These are phyloP conservation scores for Turritopsis dohrnii DNA, from an alignment of 30 jellyfish, hydroid and myxozoan genomes.

Conservation along the genomic window DNA sequence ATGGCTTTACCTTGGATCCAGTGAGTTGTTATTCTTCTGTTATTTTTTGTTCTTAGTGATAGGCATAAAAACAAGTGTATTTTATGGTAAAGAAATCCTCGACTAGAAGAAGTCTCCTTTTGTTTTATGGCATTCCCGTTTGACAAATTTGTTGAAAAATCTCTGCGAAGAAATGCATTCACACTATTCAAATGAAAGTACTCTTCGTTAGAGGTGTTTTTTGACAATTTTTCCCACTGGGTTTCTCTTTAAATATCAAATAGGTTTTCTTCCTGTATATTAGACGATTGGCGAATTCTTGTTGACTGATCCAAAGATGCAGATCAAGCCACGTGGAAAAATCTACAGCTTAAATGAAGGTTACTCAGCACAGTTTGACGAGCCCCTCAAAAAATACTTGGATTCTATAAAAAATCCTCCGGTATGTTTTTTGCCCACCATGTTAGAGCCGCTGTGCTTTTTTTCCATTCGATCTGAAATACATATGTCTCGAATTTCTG, in stretches of 20 bases:
- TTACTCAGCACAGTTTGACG: conserved; percentile 74
- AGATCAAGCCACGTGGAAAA: conserved; percentile 89
- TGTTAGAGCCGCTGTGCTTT: background rate
- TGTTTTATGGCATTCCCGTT: too few species aligned
- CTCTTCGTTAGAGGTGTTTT: background rate
- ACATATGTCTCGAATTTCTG: too few species aligned
- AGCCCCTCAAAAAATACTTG: conserved; percentile 58
- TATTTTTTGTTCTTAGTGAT: background rate
- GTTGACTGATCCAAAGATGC: conserved; percentile 92
- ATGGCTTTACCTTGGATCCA: conserved; percentile 97
- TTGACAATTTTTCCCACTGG: background rate
- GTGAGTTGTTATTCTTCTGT: conserved; percentile 34
- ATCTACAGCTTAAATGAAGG: conserved; percentile 98
- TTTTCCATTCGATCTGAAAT: too few species aligned
- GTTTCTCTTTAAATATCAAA: background rate
- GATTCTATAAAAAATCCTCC: conserved; percentile 72
- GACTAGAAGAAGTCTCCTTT: too few species aligned
- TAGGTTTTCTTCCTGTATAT: background rate
- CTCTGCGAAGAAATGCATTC: too few species aligned
- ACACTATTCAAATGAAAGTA: too few species aligned
- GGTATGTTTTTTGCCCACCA: conserved; percentile 44
- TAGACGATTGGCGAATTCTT: conserved; percentile 99
- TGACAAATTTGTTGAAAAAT: too few species aligned
- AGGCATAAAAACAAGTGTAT: too few species aligned
- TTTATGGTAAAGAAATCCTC: conserved; percentile 4